Evolutionary conservation across 2,888 invertebrate genomes (phyloP), one percentile per base, ranked within the genome.

Genomic region (Trimorus sp.): DNA sequence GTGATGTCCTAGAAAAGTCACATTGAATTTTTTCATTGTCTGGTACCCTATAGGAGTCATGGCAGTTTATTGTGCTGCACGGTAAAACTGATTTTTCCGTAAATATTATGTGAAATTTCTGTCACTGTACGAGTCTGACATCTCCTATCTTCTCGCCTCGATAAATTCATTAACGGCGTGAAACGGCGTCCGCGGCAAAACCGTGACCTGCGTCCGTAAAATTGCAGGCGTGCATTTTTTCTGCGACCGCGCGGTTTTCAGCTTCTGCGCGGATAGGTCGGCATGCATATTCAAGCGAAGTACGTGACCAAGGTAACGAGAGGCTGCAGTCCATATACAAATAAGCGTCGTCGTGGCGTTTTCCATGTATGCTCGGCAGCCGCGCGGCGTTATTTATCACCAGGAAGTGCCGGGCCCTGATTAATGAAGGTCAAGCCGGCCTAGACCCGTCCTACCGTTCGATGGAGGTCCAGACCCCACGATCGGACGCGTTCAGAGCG

Each of bases 361-460:
- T 79, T 77, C 75, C 75, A 62, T 82, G 84, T 79, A 80, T 75
- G 73, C 66, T 76, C 68, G 76, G 79, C 75, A 66, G 63, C 68
- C 74, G 54, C 48, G 74, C 70, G 85, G 85, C 83, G 88, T 90
- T 89, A 90, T 90, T 90, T 90, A 90, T 90, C 89, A 89, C 90
- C 90, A 90, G 90, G 90, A 90, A 90, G 88, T 87, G 86, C 84
- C 85, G 83, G 84, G 86, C 85, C 40, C 40, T 40, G 40, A 40
- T 40, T 40, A 40, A 40, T 40, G 90, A 90, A 90, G 90, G 90
- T 89, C 90, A 88, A 87, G 85, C 83, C 85, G 82, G 85, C 83
- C 75, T 71, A 75, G 83, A 80, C 83, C 83, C 83, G 82, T 83
- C 83, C 79, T 83, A 84, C 84, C 83, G 84, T 83, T 84, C 81